Base-by-base conservation (phyloP, 2,888 invertebrate species). In the Polyommatus icarus region DNA sequence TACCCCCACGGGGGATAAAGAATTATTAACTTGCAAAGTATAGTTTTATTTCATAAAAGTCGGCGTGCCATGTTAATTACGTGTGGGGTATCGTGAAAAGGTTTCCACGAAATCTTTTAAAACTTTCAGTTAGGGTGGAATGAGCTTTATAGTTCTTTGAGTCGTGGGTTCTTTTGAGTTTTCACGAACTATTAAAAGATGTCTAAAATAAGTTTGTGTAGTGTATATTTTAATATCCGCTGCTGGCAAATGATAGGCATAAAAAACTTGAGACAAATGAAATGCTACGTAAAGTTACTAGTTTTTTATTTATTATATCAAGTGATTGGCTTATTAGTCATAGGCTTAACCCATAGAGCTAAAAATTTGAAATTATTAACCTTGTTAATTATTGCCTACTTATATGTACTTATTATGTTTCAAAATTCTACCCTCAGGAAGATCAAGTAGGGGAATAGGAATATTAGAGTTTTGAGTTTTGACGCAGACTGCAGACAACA, bases 11-110 rank as follows among this genome's bases (percentile, higher is more conserved):
- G 36, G 72, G 40, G 40, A 72, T 72, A 72, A 40, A 72, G 20
- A 40, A 72, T 40, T 67, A 67, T 67, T 67, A 67, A 67, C 67
- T 67, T 67, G 67, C 67, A 29, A 29, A 32, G 67, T 67, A 67
- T 67, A 67, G 29, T 67, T 67, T 67, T 67, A 67, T 67, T 67
- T 67, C 29, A 67, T 29, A 67, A 29, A 67, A 67, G 67, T 67
- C 67, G 29, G 67, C 29, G 29, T 67, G 29, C 67, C 29, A 67
- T 29, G 67, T 67, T 67, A 67, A 67, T 67, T 67, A 67, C 67
- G 67, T 32, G 29, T 67, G 29, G 29, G 67, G 32, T 67, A 29
- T 67, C 18, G 67, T 67, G 67, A 32, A 67, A 67, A 67, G 29
- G 18, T 32, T 67, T 67, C 29, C 4, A 29, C 67, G 29, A 32